These are phyloP conservation scores for Platycnemis pennipes DNA, from an alignment of 2,888 invertebrate species.

Conservation along the genomic window DNA sequence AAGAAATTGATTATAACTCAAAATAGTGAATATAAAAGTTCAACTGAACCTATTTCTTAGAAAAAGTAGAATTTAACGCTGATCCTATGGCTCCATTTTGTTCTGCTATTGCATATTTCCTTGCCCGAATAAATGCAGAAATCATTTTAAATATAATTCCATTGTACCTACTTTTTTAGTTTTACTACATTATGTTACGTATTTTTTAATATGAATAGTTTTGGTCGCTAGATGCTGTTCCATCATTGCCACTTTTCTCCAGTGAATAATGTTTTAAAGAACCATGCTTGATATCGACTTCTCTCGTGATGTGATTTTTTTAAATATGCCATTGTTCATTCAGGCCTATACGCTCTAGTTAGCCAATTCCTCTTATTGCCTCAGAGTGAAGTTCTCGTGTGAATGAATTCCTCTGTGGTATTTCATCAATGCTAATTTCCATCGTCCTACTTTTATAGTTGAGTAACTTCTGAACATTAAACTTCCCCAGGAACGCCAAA, in stretches of 20 bases:
- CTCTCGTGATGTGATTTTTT: not conserved
- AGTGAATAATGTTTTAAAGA: not conserved
- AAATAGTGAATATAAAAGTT: too few species aligned
- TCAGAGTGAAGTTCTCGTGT: not conserved
- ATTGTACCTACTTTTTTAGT: too few species aligned
- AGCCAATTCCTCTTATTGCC: not conserved
- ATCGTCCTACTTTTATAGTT: not conserved
- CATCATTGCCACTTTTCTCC: not conserved
- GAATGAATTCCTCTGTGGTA: not conserved
- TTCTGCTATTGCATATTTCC: too few species aligned
- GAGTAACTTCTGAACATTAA: not conserved
- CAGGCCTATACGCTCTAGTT: not conserved
- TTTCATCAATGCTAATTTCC: not conserved
- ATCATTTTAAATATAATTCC: too few species aligned
- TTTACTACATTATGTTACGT: too few species aligned
- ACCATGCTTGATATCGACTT: not conserved
- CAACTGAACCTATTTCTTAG: too few species aligned
- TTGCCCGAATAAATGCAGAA: too few species aligned
- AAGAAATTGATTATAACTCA: too few species aligned
- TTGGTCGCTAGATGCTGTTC: not conserved
- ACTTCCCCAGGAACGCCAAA: too few species aligned
- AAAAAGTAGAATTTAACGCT: too few species aligned
- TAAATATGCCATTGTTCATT: not conserved
- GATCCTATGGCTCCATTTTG: too few species aligned
- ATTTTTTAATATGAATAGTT: too few species aligned